These are phyloP conservation scores for Diachasmimorpha longicaudata DNA, from an alignment of 1,140 invertebrate species.

Conservation along the genomic window DNA sequence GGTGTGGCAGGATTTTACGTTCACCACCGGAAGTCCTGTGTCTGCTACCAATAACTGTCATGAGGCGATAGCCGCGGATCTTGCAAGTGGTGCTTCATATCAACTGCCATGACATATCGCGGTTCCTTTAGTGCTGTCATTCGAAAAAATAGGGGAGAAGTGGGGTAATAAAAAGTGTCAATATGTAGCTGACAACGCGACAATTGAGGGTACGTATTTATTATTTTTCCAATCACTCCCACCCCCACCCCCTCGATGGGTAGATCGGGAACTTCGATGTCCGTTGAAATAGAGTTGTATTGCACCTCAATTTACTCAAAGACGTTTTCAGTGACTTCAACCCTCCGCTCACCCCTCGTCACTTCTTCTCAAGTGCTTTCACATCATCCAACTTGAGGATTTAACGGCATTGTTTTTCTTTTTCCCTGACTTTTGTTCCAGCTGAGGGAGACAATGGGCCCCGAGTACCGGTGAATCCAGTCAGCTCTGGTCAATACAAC, in stretches of 20 bases:
- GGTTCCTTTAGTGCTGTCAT: background rate
- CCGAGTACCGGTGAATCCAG: background rate
- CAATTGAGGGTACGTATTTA: too few relatives aligned
- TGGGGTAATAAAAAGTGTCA: background rate
- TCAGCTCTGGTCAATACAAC: background rate
- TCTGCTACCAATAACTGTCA: slow-evolving; percentile 14
- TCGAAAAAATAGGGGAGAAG: background rate
- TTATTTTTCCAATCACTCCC: too few relatives aligned
- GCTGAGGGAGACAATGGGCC: background rate
- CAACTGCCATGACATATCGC: background rate
- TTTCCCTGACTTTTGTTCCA: background rate
- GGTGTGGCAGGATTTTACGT: slow-evolving; percentile 15
- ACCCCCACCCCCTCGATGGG: too few relatives aligned
- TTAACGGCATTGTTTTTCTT: background rate
- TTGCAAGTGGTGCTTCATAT: background rate
- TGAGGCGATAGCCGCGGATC: background rate
- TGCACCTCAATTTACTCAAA: too few relatives aligned
- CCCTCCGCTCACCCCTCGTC: too few relatives aligned
- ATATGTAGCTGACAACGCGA: too few relatives aligned
- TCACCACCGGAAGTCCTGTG: background rate
- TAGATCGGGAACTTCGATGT: too few relatives aligned
- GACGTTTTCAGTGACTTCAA: too few relatives aligned
- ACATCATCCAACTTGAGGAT: background rate
- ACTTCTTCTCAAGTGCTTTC: too few relatives aligned
- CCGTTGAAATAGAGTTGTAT: too few relatives aligned